phyloP scores from a whole-genome alignment of 2,113 vertebrate species.

The Colinus virginianus region DNA sequence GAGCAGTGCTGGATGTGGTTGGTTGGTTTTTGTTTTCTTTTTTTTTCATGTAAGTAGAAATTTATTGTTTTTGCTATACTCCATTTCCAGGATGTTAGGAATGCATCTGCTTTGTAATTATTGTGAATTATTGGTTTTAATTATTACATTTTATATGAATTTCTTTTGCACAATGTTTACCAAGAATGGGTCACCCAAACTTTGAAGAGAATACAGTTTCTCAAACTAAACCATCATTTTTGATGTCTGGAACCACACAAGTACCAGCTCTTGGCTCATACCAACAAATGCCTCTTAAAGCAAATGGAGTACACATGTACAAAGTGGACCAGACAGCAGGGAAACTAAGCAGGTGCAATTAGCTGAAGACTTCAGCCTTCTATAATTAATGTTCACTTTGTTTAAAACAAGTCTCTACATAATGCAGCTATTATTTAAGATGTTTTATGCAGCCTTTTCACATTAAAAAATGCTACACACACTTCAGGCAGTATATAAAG shows the following conservation, averaged over 20 bases:
- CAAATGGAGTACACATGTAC: background rate
- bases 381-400: slow-evolving; percentile 32
- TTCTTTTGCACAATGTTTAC: background rate
- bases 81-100: background rate
- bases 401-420: slow-evolving; percentile 9
- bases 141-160: background rate
- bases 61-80: background rate
- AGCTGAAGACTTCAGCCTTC: background rate
- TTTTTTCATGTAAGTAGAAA: background rate
- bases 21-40: background rate
- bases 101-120: background rate
- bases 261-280: background rate
- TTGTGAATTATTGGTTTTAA: background rate
- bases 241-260: background rate
- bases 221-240: background rate
- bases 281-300: background rate
- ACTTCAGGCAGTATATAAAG: slow-evolving; percentile 19
- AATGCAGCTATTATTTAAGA: slow-evolving; percentile 31
- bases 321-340: background rate
- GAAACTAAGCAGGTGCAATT: slow-evolving; percentile 1
- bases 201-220: background rate
- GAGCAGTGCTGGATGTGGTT: background rate
- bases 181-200: background rate
- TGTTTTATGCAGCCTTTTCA: slow-evolving; percentile 1
- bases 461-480: background rate